phyloP scores from a whole-genome alignment of 2,113 vertebrate species.

The Glaucomys volans region DNA sequence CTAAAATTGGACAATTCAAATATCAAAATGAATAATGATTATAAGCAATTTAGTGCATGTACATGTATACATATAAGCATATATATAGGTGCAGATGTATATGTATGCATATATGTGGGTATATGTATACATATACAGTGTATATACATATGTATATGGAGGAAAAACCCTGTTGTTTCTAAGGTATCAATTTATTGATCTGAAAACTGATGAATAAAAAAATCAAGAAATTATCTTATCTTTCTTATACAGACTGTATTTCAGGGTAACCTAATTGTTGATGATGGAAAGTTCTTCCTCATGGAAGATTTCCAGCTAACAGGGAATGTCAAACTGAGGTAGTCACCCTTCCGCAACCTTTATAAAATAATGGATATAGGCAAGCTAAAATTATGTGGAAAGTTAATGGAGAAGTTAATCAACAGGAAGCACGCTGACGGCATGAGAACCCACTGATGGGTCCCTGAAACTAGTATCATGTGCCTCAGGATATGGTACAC shows the following conservation, averaged over 20 bases:
- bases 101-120: too few species aligned
- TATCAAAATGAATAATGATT: not conserved
- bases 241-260: not conserved
- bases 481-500: not conserved
- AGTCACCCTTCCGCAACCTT: not conserved
- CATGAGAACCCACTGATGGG: not conserved
- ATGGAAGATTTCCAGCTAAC: not conserved
- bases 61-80: not conserved
- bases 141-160: not conserved
- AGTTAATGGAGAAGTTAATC: not conserved
- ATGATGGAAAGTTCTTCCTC: not conserved
- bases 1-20: not conserved
- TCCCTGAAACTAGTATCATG: not conserved
- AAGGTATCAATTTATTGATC: not conserved
- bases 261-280: not conserved
- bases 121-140: too few species aligned
- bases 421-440: not conserved
- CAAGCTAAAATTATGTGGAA: not conserved
- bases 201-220: constrained; percentile 19
- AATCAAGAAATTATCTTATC: not conserved
- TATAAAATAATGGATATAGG: not conserved
- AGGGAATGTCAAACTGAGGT: not conserved
- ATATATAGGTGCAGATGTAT: not conserved
- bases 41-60: not conserved
- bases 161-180: not conserved